Base-by-base conservation (phyloP, 2,113 vertebrate species). In the Myiopsitta monachus region DNA sequence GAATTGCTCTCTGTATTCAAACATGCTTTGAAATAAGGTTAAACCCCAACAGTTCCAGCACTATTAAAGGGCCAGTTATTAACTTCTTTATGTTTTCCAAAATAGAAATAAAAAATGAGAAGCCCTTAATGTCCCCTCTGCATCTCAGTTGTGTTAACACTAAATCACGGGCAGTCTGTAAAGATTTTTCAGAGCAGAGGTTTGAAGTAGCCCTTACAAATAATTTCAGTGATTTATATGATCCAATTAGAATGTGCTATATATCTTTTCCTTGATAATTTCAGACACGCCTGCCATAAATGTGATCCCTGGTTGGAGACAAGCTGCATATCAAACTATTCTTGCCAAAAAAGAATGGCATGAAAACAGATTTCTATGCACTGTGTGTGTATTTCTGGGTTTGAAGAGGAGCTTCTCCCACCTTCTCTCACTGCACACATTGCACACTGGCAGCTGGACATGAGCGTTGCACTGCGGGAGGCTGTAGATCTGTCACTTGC, bases 1-100 rank as follows among this genome's bases (percentile, higher is more conserved):
- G 76, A 95, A 80, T 91, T 87, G 82, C 88, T 92, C 49, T 92
- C 94, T 91, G 78, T 94, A 91, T 92, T 95, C 80, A 97, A 91
- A 92, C 61, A 89, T 64, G 90, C 76, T 88, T 91, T 90, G 79
- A 83, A 92, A 93, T 79, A 93, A 96, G 87, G 67, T 85, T 81
- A 83, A 96, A 92, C 95, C 94, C 55, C 83, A 92, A 96, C 90
- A 95, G 79, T 94, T 94, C 68, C 77, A 81, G 77, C 47, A 78
- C 67, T 94, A 55, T 83, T 83, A 92, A 92, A 83, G 70, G 84
- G 61, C n/a, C 70, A 95, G 92, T 94, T 92, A 83, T 69, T 83
- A 33, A 66, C 46, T 91, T 77, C 33, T 96, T 93, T 61, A 84
- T 41, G 33, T 90, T 97, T 91, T 94, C 85, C 39, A 79, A 92